These are phyloP conservation scores for Spilosoma lubricipeda DNA, from an alignment of 2,888 invertebrate species.

Conservation along the genomic window DNA sequence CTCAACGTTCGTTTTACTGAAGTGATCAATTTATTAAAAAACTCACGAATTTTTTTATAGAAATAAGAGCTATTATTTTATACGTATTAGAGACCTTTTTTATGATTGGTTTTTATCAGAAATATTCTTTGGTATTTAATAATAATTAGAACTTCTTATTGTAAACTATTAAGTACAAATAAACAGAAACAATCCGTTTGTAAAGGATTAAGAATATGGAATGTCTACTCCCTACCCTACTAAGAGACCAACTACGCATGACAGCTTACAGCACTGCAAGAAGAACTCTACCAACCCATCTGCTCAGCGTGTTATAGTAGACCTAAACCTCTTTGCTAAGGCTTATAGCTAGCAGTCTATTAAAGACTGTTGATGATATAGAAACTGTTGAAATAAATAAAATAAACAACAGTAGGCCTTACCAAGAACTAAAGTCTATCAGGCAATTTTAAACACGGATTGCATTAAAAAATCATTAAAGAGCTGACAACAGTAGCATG, in stretches of 20 bases:
- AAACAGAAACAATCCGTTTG: not conserved
- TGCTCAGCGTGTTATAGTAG: too few species aligned
- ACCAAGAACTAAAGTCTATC: not conserved
- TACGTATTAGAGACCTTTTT: conserved; percentile 9
- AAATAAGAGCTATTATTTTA: conserved; percentile 7
- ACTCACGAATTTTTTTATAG: conserved; percentile 12
- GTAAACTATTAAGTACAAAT: not conserved
- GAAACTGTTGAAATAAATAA: not conserved
- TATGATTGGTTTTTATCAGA: not conserved
- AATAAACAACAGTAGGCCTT: not conserved
- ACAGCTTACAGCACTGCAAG: too few species aligned
- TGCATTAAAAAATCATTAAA: not conserved
- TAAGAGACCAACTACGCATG: too few species aligned
- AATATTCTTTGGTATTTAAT: not conserved
- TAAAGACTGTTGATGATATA: too few species aligned
- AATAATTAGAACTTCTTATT: not conserved
- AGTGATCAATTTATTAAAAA: conserved; percentile 51
- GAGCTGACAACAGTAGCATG: not conserved
- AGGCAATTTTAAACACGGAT: not conserved
- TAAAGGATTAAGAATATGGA: too few species aligned
- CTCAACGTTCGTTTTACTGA: conserved; percentile 38
- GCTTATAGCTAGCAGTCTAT: too few species aligned
- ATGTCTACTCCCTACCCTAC: too few species aligned
- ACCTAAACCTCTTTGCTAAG: too few species aligned
- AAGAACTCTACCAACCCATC: too few species aligned